A percentile compares a stretch with the other conserved stretches of the same genome.
Conservation (phyloP, 2,797 vertebrate species). For the Oryzias sinensis region DNA sequence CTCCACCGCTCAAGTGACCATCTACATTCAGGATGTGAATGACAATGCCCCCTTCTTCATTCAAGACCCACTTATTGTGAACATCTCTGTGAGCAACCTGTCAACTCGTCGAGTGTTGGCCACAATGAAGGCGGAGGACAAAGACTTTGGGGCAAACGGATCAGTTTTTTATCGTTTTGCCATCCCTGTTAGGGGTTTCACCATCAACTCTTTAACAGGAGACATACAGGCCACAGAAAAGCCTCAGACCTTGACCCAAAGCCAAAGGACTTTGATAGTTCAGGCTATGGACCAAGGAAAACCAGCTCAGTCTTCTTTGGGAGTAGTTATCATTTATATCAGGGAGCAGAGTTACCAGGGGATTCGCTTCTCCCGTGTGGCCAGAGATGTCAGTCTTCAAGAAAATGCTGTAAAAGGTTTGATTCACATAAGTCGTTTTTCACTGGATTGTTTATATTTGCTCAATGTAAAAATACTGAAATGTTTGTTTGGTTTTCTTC, state of each 20-base stretch:
- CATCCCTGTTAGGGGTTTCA: constrained; percentile 81
- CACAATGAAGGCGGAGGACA: constrained; percentile 93
- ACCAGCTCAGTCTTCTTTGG: constrained; percentile 87
- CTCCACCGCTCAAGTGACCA: constrained; percentile 78
- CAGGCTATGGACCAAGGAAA: constrained; percentile 94
- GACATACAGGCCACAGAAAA: constrained; percentile 87
- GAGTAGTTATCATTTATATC: constrained; percentile 88
- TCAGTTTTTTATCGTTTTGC: constrained; percentile 95
- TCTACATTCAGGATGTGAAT: constrained; percentile 89
- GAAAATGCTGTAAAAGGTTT: constrained; percentile 91
- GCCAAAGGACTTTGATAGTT: constrained; percentile 88
- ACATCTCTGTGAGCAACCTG: constrained; percentile 74
- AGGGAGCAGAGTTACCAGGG: constrained; percentile 86
- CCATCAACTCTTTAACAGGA: constrained; percentile 93
- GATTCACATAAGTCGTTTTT: constrained; percentile 1
- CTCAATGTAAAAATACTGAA: no score
- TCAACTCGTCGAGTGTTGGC: constrained; percentile 81
- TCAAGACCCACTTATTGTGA: constrained; percentile 86
- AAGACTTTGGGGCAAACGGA: constrained; percentile 94
- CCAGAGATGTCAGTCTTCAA: constrained; percentile 85
- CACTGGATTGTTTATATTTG: neutral
- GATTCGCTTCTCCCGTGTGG: constrained; percentile 85
- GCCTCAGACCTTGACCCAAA: constrained; percentile 78
- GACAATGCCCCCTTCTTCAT: constrained; percentile 91
- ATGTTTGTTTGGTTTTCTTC: no score